Conservation (phyloP, 2,888 invertebrate species). For the Diaprepes abbreviatus region DNA sequence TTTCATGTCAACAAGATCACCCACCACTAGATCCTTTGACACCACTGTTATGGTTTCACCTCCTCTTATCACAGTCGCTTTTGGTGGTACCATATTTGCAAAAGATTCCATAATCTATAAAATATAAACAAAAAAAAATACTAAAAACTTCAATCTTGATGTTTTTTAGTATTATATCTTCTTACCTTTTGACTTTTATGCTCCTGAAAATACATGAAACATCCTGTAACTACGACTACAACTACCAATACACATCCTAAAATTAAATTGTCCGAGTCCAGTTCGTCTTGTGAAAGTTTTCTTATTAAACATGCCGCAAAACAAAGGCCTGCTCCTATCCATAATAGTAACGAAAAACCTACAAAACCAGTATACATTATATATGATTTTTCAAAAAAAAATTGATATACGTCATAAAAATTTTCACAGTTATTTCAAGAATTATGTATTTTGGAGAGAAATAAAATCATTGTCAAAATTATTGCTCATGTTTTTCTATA, state of each 20-base stretch:
- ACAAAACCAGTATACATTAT: too few relatives aligned
- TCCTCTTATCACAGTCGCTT: slow-evolving; percentile 80
- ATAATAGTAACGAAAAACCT: slow-evolving; percentile 85
- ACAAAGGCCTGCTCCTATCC: slow-evolving; percentile 83
- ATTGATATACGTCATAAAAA: too few relatives aligned
- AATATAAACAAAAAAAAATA: slow-evolving; percentile 8
- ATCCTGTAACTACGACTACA: slow-evolving; percentile 78
- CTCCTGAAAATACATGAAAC: slow-evolving; percentile 78
- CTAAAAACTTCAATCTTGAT: too few relatives aligned
- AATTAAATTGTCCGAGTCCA: slow-evolving; percentile 72
- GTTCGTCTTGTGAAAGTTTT: slow-evolving; percentile 58
- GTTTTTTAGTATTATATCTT: too few relatives aligned
- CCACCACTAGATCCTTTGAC: slow-evolving; percentile 80
- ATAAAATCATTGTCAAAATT: too few relatives aligned
- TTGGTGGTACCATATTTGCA: slow-evolving; percentile 84
- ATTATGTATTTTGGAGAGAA: too few relatives aligned
- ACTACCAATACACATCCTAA: slow-evolving; percentile 76
- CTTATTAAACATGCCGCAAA: slow-evolving; percentile 73
- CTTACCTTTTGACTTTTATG: slow-evolving; percentile 77
- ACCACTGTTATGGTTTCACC: slow-evolving; percentile 75
- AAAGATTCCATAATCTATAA: slow-evolving; percentile 87
- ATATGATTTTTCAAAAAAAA: too few relatives aligned
- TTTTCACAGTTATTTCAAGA: too few relatives aligned
- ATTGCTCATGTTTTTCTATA: too few relatives aligned
- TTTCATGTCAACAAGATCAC: slow-evolving; percentile 87